Base-by-base conservation (phyloP, 2,888 invertebrate species). In the Diadromus collaris region DNA sequence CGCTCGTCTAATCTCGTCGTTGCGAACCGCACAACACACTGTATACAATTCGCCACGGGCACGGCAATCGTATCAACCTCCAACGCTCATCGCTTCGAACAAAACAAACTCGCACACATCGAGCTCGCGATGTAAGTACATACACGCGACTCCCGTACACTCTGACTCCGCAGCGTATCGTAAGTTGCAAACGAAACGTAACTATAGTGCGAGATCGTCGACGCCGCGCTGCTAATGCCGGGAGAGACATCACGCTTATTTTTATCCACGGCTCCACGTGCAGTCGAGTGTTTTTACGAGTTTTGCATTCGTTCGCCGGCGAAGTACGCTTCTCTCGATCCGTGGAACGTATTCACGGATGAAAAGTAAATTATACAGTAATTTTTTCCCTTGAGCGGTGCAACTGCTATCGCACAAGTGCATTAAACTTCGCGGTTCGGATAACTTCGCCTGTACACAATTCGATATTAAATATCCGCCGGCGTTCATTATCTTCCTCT, bases 221-320 rank as follows among this genome's bases (percentile, higher is more conserved):
- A 21, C 21, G 44, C 24, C 3, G 41, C 13, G 0, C 21, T 6
- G 24, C 48, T n/a, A 19, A 19, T 21, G 48, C 34, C 48, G 48
- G 9, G 48, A 34, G 29, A 63, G 9, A 46, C 77, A 68, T 78
- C 77, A 63, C 34, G 44, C 63, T 68, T 78, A 78, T 78, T 78
- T 78, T 73, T 76, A 71, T 63, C 61, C 65, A 13, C 29, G n/a
- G 71, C 65, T 63, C 61, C 65, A 13, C 29, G n/a, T n/a, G 34
- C 34, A 56, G 61, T 67, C 71, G 21, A 60, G 44, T 61, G 60
- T 56, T 44, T 63, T 76, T 76, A 2, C 44, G 19, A 61, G 19
- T 38, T 76, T 71, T 46, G 41, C 63, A 19, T 16, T 27, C 24
- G 41, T 29, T 16, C 56, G 7, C 7, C 19, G n/a, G 46, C 19